Conservation (phyloP, 2,888 invertebrate species). For the Nymphalis urticae region DNA sequence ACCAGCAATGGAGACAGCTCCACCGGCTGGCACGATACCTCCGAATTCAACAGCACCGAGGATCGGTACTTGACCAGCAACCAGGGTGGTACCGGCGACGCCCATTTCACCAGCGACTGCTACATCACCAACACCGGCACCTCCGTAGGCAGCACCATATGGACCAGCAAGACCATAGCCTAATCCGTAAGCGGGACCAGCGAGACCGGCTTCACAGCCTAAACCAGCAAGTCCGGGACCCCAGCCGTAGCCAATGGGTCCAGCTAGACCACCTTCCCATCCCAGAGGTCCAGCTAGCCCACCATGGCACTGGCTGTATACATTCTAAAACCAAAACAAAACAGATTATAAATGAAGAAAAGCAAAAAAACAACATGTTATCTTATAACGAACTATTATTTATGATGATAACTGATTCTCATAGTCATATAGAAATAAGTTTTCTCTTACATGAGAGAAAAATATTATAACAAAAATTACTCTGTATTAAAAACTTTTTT, state of each 20-base stretch:
- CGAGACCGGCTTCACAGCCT: neutral
- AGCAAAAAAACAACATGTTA: too few relatives aligned
- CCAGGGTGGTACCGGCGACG: slow-evolving; percentile 44
- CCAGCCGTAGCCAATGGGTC: neutral
- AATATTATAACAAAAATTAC: too few relatives aligned
- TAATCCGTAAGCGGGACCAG: neutral
- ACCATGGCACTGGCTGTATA: too few relatives aligned
- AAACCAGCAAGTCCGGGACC: neutral
- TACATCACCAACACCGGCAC: slow-evolving; percentile 42
- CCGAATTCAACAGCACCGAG: slow-evolving; percentile 47
- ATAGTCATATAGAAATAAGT: too few relatives aligned
- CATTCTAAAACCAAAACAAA: too few relatives aligned
- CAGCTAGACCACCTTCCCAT: neutral
- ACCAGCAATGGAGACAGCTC: slow-evolving; percentile 44
- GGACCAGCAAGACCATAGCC: slow-evolving; percentile 3
- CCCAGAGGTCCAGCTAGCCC: too few relatives aligned
- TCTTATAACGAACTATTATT: too few relatives aligned
- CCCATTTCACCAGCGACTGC: slow-evolving; percentile 45
- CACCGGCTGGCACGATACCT: slow-evolving; percentile 44
- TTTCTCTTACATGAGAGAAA: too few relatives aligned
- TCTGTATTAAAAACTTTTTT: too few relatives aligned
- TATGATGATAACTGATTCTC: too few relatives aligned
- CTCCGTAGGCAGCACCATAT: slow-evolving; percentile 2
- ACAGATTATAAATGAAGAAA: too few relatives aligned
- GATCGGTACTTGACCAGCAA: slow-evolving; percentile 50